These are phyloP conservation scores for Megalops atlanticus DNA, from an alignment of 2,113 vertebrate species.

Conservation along the genomic window DNA sequence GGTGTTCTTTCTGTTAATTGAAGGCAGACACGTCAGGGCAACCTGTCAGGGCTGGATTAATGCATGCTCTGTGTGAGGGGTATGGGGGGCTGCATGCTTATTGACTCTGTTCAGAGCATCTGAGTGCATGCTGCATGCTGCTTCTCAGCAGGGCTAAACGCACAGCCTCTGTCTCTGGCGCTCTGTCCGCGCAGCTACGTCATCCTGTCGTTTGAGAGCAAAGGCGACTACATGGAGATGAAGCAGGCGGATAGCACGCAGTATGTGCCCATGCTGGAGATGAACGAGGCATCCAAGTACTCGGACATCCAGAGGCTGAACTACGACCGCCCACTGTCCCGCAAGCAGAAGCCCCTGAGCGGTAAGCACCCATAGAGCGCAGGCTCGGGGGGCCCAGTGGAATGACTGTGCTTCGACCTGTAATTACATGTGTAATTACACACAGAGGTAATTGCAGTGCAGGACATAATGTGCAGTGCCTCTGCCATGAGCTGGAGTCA, in stretches of 20 bases:
- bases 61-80: too few relatives aligned
- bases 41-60: too few relatives aligned
- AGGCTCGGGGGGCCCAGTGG: background rate
- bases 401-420: background rate
- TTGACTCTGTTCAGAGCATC: too few relatives aligned
- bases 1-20: slow-evolving; percentile 56
- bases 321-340: slow-evolving; percentile 91
- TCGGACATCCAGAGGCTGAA: slow-evolving; percentile 85
- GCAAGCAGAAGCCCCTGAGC: slow-evolving; percentile 80
- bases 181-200: slow-evolving; percentile 81
- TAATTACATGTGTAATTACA: slow-evolving; percentile 64
- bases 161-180: background rate
- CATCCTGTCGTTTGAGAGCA: slow-evolving; percentile 95
- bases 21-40: slow-evolving; percentile 27
- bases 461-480: slow-evolving; percentile 60
- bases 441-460: slow-evolving; percentile 66
- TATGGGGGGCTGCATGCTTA: too few relatives aligned
- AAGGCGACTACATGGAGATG: slow-evolving; percentile 98
- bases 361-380: slow-evolving; percentile 68
- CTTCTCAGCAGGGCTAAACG: background rate
- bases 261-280: slow-evolving; percentile 97
- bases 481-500: slow-evolving; percentile 61
- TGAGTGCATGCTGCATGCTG: too few relatives aligned
- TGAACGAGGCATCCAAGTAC: slow-evolving; percentile 86
- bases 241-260: slow-evolving; percentile 92